Evolutionary conservation across 2,113 vertebrate genomes (phyloP).

Genomic region (Amblyornis subalaris): DNA sequence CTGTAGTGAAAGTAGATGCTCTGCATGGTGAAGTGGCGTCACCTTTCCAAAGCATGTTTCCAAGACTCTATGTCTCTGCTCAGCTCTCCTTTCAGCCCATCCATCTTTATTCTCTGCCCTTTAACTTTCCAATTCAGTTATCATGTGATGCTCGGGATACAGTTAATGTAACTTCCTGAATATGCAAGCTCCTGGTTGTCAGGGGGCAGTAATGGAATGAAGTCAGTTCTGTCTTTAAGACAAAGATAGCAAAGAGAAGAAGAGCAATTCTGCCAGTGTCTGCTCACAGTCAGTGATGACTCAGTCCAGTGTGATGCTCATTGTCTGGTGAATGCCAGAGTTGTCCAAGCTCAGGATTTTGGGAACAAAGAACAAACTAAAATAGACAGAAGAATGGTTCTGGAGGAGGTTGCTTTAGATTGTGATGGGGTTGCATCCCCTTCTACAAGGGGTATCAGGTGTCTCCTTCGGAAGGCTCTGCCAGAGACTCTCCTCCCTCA

Average conservation of each 20-base stretch:
- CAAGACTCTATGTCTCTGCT: not conserved
- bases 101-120: not conserved
- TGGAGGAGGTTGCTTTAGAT: not conserved
- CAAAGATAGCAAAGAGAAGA: not conserved
- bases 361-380: not conserved
- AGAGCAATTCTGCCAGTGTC: not conserved
- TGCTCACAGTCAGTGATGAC: not conserved
- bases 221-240: not conserved
- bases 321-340: not conserved
- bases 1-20: not conserved
- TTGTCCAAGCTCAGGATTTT: not conserved
- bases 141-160: not conserved
- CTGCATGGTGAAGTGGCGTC: not conserved
- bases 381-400: not conserved
- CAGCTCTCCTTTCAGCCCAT: not conserved
- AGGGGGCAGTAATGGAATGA: not conserved
- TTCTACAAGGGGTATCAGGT: not conserved
- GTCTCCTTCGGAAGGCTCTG: not conserved
- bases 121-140: not conserved
- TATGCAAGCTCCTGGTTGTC: not conserved
- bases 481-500: not conserved
- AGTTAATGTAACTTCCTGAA: not conserved
- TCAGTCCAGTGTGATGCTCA: accelerated
- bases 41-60: not conserved
- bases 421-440: not conserved